These are phyloP conservation scores for Trinorchestia longiramus DNA, from an alignment of 1,140 invertebrate genomes.

Conservation along the genomic window DNA sequence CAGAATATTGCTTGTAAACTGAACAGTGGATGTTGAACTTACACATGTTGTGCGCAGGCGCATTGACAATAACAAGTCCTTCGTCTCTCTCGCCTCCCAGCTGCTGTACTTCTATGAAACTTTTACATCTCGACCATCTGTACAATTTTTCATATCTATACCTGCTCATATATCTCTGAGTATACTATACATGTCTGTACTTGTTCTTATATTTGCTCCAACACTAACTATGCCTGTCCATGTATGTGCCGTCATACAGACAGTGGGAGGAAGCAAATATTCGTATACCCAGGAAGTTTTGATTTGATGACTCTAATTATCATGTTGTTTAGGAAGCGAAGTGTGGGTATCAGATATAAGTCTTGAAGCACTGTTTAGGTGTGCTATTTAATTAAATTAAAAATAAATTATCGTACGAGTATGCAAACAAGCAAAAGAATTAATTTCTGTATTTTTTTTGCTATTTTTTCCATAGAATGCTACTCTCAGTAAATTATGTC, in stretches of 20 bases:
- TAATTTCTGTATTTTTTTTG: too few relatives aligned
- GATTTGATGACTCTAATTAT: too few relatives aligned
- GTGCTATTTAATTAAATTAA: too few relatives aligned
- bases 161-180: not conserved
- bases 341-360: too few relatives aligned
- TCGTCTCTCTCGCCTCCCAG: not conserved
- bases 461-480: too few relatives aligned
- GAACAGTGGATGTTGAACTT: not conserved
- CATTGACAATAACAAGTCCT: constrained; percentile 38
- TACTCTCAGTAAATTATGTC: too few relatives aligned
- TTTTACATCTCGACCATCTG: not conserved
- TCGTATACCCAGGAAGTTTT: too few relatives aligned
- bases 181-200: not conserved
- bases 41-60: not conserved
- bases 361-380: too few relatives aligned
- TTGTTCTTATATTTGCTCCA: not conserved
- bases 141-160: not conserved
- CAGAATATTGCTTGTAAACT: not conserved
- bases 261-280: too few relatives aligned
- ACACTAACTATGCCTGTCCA: not conserved
- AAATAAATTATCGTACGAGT: too few relatives aligned
- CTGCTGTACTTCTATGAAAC: not conserved
- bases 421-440: too few relatives aligned
- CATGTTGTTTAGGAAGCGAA: too few relatives aligned
- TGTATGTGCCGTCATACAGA: not conserved